Base-by-base conservation (phyloP, 2,113 vertebrate species). In the Coracopsis vasa region DNA sequence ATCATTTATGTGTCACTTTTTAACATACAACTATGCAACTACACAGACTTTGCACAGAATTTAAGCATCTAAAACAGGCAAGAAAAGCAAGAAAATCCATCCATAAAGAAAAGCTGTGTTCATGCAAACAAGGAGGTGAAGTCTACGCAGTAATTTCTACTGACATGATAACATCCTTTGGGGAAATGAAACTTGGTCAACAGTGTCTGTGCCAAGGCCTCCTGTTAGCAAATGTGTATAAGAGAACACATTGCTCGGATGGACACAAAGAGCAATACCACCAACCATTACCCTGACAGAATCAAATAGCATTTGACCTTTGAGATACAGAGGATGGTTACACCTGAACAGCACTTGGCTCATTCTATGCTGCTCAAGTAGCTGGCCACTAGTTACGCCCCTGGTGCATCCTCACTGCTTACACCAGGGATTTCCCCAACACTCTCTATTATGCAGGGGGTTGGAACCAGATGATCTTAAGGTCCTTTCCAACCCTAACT, bases 221-320 rank as follows among this genome's bases (percentile, higher is more conserved):
- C 45, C 5, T 2, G 31, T 47, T 78, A 61, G 24, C 60, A 48
- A 11, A 14, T 1, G 0, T 4, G n/a, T 6, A 15, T 6, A 12
- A 58, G 48, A 53, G 31, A 60, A 78, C 16, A 51, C 44, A 15
- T 1, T 37, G 53, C 53, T 56, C 31, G 42, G 74, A 66, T 13
- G 23, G 42, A 53, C 33, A 67, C 35, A 48, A 64, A 16, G 33
- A 64, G 70, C 47, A 48, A 6, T 24, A 41, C 27, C 33, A 74
- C n/a, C 28, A 58, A 72, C 35, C 51, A 5, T 7, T 31, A 33
- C 18, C 16, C 21, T 7, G 58, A 23, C 35, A 87, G 41, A 70
- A 48, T 6, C n/a, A 35, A 64, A 23, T 7, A 2, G 0, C 20
- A 31, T n/a, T 31, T 84, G 45, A 35, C 23, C 54, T 71, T 7